These are phyloP conservation scores for Acrobeloides nanus DNA, from an alignment of 2,888 invertebrate genomes.

Conservation along the genomic window DNA sequence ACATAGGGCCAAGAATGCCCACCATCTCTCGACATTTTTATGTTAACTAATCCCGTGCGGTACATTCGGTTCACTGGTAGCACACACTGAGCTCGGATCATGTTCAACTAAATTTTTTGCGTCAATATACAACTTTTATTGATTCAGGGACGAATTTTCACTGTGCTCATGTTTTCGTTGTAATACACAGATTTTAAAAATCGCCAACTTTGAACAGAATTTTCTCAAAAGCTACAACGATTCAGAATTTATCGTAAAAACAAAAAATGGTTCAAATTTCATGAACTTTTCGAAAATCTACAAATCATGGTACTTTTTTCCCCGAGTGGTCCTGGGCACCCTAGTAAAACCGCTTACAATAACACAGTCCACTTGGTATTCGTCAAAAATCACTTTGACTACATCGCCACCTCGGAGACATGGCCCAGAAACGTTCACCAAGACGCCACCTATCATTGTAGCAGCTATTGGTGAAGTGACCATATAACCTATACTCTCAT, in stretches of 20 bases:
- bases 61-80: slow-evolving; percentile 33
- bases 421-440: slow-evolving; percentile 89
- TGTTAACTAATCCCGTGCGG: slow-evolving; percentile 23
- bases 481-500: slow-evolving; percentile 36
- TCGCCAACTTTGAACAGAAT: no score
- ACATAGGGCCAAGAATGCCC: slow-evolving; percentile 49
- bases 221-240: neutral
- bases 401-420: slow-evolving; percentile 73
- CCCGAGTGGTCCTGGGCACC: neutral
- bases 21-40: slow-evolving; percentile 43
- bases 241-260: neutral
- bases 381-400: slow-evolving; percentile 61
- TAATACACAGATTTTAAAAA: no score
- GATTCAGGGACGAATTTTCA: no score
- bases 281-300: slow-evolving; percentile 13
- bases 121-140: no score
- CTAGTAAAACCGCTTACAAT: slow-evolving; percentile 14
- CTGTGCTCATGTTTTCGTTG: no score
- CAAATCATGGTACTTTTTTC: no score
- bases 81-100: slow-evolving; percentile 38
- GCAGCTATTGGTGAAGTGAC: slow-evolving; percentile 37
- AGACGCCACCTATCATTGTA: slow-evolving; percentile 82
- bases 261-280: neutral
- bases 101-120: slow-evolving; percentile 26
- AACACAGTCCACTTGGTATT: slow-evolving; percentile 31